Evolutionary conservation across 1,140 invertebrate genomes (phyloP).

Genomic region (Goniozus legneri): DNA sequence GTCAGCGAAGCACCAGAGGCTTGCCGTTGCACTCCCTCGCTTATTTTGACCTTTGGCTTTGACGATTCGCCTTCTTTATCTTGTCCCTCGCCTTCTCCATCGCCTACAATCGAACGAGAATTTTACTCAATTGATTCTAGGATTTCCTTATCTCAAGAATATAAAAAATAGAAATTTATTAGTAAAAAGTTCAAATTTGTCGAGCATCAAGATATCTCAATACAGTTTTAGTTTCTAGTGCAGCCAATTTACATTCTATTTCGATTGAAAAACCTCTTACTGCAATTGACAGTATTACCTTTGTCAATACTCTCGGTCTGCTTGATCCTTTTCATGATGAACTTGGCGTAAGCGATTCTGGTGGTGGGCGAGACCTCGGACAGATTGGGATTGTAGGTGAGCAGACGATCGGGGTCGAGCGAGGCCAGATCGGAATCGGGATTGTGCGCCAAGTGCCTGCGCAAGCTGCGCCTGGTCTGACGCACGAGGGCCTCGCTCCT

Average conservation of each 20-base stretch:
- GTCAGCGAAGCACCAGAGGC: not conserved
- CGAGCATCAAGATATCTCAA: not conserved
- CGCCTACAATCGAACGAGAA: too few species aligned
- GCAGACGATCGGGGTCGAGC: slow-evolving; percentile 66
- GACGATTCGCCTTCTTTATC: not conserved
- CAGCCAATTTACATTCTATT: too few species aligned
- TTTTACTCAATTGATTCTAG: not conserved
- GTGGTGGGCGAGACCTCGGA: slow-evolving; percentile 69
- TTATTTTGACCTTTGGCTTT: not conserved
- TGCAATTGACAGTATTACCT: not conserved
- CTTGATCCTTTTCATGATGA: slow-evolving; percentile 66
- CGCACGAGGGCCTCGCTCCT: slow-evolving; percentile 62
- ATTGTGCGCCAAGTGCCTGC: slow-evolving; percentile 62
- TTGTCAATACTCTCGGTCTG: not conserved
- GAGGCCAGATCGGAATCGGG: slow-evolving; percentile 57
- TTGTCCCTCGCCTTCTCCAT: not conserved
- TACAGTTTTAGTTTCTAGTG: too few species aligned
- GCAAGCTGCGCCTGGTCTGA: slow-evolving; percentile 66
- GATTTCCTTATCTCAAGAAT: not conserved
- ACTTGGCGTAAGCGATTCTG: slow-evolving; percentile 79
- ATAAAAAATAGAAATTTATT: too few species aligned
- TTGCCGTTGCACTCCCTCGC: not conserved
- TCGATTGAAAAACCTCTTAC: not conserved
- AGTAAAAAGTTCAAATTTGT: too few species aligned
- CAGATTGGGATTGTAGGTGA: slow-evolving; percentile 79